Base-by-base conservation (phyloP, 2,797 vertebrate species). In the Parauchenoglanis punctatus region DNA sequence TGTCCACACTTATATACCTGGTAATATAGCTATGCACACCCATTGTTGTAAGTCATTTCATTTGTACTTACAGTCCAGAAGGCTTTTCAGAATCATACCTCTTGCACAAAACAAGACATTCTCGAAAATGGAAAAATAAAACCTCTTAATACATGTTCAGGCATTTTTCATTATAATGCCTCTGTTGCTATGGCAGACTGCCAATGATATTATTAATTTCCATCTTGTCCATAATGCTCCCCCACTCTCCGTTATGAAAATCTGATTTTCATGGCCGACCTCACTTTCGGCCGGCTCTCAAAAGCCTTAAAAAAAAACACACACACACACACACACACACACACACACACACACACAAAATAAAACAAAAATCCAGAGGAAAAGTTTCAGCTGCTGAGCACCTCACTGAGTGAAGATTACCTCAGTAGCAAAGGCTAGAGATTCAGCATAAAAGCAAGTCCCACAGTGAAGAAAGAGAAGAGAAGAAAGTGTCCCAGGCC, bases 161-260 rank as follows among this genome's bases (percentile, higher is more conserved):
- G n/a, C 46, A 75, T 73, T 40, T 65, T 52, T 44, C 25, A 70
- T 1, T 78, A 67, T 76, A 76, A 56, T 44, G 49, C 10, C 59
- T 46, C 31, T 54, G 15, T 6, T 46, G 11, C 18, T 49, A 35
- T 84, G 61, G 82, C 82, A 59, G 28, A 68, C 73, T 59, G 61
- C 73, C 73, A 78, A 59, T 35, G 35, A 67, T 56, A 56, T 78
- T 44, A 58, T 84, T 84, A 31, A 87, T 87, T 84, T 78, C 54
- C 63, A 49, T 87, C 73, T 44, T 31, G 72, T 65, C 18, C 54
- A 58, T 83, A 56, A 77, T 44, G 58, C 31, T 77, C 81, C 67
- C 25, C 25, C 28, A 28, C 35, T 78, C 31, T 58, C 49, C 11
- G n/a, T 68, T 49, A 46, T 31, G 61, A 52, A 78, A 70, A 70